Evolutionary conservation across 2,797 vertebrate genomes (phyloP), one percentile per base, ranked within the genome.

Genomic region (Muraenolepis orangiensis): DNA sequence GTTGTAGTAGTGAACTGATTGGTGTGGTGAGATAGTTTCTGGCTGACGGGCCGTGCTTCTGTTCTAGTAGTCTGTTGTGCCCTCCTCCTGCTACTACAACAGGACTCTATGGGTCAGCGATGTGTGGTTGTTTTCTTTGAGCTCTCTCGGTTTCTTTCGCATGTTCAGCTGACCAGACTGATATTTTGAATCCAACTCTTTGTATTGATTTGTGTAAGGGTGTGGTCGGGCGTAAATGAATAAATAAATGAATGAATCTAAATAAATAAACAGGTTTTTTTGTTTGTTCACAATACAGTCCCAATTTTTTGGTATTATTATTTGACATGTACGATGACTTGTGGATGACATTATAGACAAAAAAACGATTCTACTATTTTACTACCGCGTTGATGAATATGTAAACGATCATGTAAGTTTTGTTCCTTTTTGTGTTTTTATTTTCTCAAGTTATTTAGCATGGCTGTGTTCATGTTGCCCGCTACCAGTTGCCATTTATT

Each of bases 261-360:
- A n/a, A n/a, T n/a, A n/a, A n/a, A n/a, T n/a, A n/a, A n/a, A n/a
- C n/a, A n/a, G n/a, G n/a, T n/a, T n/a, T n/a, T n/a, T n/a, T n/a
- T 77, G 90, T 93, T 93, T 93, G 84, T 87, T 92, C 80, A 89
- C 84, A 72, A 81, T 95, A 89, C 93, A 91, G 89, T 93, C 87
- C 84, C 90, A 90, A n/a, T n/a, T n/a, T 90, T 93, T 96, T 94
- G 94, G 93, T 96, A 95, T n/a, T 95, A 94, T 96, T 94, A 95
- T 96, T 96, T 96, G 93, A 95, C 95, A 95, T 96, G 96, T 96
- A 95, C 95, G 94, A 95, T 96, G 94, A 95, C 94, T 95, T 94
- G 94, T 96, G n/a, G n/a, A n/a, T n/a, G 95, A 96, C 94, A 95
- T 95, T 95, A 95, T 95, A 93, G 92, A 92, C 93, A 92, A 91